Evolutionary conservation across 2,797 vertebrate genomes (phyloP).

Genomic region (Acipenser ruthenus): DNA sequence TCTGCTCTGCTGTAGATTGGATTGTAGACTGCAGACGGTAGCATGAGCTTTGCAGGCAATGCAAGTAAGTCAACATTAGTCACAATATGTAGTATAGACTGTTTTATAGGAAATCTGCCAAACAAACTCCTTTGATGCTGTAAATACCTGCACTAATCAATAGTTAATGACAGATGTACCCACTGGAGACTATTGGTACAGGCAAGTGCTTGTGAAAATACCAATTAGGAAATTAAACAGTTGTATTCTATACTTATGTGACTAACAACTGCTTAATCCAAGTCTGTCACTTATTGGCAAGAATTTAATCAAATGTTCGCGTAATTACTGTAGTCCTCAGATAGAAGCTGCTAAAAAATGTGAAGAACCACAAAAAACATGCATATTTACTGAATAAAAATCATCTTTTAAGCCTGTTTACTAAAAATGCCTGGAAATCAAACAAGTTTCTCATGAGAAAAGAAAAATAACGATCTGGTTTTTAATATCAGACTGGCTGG

Average conservation of each 20-base stretch:
- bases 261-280: neutral
- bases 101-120: too few relatives aligned
- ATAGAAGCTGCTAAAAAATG: neutral
- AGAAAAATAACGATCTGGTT: too few relatives aligned
- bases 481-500: too few relatives aligned
- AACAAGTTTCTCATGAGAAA: too few relatives aligned
- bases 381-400: too few relatives aligned
- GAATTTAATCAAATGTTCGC: constrained; percentile 13
- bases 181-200: neutral
- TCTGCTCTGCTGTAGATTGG: too few relatives aligned
- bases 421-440: too few relatives aligned
- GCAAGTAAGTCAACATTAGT: too few relatives aligned
- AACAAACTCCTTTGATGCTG: neutral
- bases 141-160: neutral
- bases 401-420: too few relatives aligned
- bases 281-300: constrained; percentile 11
- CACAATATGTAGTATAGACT: too few relatives aligned
- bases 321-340: constrained; percentile 17
- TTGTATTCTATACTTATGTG: neutral
- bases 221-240: neutral
- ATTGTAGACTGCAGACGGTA: too few relatives aligned
- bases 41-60: too few relatives aligned
- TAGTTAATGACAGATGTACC: neutral
- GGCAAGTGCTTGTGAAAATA: neutral
- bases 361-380: constrained; percentile 5